These are phyloP conservation scores for Nycticorax nycticorax DNA, from an alignment of 2,113 vertebrate genomes.

Conservation along the genomic window DNA sequence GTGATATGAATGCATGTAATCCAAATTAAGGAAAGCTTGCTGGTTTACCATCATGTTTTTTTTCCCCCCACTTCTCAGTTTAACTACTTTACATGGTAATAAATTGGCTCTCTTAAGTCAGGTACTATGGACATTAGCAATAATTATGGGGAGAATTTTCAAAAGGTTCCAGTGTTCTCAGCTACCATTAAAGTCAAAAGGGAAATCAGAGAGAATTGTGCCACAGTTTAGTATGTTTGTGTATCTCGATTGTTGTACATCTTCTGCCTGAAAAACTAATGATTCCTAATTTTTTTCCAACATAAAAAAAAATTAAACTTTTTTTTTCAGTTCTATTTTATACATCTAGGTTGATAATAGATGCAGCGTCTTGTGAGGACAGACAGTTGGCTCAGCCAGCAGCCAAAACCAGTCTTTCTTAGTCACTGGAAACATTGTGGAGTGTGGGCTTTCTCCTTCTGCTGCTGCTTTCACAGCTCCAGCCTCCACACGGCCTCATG, in stretches of 20 bases:
- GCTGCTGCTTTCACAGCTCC: slow-evolving; percentile 32
- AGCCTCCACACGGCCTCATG: background rate
- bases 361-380: background rate
- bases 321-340: background rate
- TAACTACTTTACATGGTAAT: background rate
- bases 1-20: background rate
- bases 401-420: background rate
- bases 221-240: background rate
- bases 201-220: background rate
- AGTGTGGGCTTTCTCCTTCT: slow-evolving; percentile 41
- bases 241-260: background rate
- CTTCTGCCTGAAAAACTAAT: background rate
- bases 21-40: background rate
- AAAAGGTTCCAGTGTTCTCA: background rate
- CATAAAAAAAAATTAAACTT: background rate
- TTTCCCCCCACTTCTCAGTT: background rate
- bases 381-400: slow-evolving; percentile 11
- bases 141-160: background rate
- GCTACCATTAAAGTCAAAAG: background rate
- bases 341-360: background rate
- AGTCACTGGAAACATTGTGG: background rate
- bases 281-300: background rate
- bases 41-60: background rate
- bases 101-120: background rate
- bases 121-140: background rate